Percentiles rank a stretch among this genome's conserved stretches.
Conservation (phyloP, 2,888 invertebrate genomes). For the Tridacna gigas region DNA sequence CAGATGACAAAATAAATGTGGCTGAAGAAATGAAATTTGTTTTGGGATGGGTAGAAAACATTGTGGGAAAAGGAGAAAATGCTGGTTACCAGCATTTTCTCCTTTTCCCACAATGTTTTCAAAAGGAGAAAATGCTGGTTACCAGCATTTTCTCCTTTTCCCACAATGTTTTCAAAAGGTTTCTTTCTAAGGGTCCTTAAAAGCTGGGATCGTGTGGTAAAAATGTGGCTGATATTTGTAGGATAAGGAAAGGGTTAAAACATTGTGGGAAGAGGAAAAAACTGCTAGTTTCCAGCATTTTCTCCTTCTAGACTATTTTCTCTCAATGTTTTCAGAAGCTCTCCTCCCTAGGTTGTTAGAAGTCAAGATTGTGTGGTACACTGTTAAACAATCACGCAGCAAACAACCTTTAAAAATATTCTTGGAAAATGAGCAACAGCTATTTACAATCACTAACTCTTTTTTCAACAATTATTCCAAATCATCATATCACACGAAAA, state of each 20-base stretch:
- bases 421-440: no score
- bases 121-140: not conserved
- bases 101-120: slow-evolving; percentile 2
- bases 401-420: not conserved
- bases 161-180: not conserved
- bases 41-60: not conserved
- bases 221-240: no score
- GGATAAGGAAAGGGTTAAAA: not conserved
- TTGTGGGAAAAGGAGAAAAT: slow-evolving; percentile 4
- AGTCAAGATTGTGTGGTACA: no score
- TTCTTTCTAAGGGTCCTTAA: not conserved
- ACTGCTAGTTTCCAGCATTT: not conserved
- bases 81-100: slow-evolving; percentile 5
- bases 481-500: no score
- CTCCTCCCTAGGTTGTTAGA: no score
- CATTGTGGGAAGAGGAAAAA: not conserved
- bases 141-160: not conserved
- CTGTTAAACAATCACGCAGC: not conserved
- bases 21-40: no score
- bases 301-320: not conserved
- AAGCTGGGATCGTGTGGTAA: not conserved
- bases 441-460: no score
- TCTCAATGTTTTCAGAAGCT: not conserved
- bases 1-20: no score
- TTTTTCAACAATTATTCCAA: no score